phyloP scores from a whole-genome alignment of 1,140 invertebrate genomes.

The Drosophila rhopaloa region DNA sequence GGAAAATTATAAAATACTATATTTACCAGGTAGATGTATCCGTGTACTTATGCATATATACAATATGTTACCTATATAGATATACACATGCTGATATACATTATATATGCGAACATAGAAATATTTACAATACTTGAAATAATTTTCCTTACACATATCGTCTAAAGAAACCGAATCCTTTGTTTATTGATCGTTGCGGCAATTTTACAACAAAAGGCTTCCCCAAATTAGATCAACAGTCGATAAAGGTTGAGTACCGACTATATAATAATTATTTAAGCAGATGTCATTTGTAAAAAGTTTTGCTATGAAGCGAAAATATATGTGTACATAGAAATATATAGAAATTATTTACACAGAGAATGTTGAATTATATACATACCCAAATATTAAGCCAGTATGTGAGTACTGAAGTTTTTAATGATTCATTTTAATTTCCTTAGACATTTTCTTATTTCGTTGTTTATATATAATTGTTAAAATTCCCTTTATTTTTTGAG shows the following conservation, averaged over 20 bases:
- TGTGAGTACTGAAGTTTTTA: conserved; percentile 4
- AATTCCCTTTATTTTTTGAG: not conserved
- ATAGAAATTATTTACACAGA: conserved; percentile 21
- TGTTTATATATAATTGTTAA: conserved; percentile 1
- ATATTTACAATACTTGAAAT: conserved; percentile 49
- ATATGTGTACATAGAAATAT: conserved; percentile 34
- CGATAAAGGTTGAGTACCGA: conserved; percentile 6
- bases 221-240: conserved; percentile 17
- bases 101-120: conserved; percentile 35
- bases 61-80: conserved; percentile 52
- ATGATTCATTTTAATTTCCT: not conserved
- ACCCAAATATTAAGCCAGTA: conserved; percentile 20
- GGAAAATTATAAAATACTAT: conserved; percentile 37
- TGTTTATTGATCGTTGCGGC: conserved; percentile 36
- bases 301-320: conserved; percentile 27
- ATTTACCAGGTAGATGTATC: conserved; percentile 39
- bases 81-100: conserved; percentile 42
- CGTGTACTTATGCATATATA: conserved; percentile 47
- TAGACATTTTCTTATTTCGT: not conserved
- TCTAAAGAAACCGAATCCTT: conserved; percentile 30
- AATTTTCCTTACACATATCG: conserved; percentile 74
- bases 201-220: conserved; percentile 30
- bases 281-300: conserved; percentile 47
- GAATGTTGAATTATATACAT: conserved; percentile 39
- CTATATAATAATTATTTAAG: conserved; percentile 3